Evolutionary conservation across 2,113 vertebrate species (phyloP).

Genomic region (Ophthalmolycus amberensis): DNA sequence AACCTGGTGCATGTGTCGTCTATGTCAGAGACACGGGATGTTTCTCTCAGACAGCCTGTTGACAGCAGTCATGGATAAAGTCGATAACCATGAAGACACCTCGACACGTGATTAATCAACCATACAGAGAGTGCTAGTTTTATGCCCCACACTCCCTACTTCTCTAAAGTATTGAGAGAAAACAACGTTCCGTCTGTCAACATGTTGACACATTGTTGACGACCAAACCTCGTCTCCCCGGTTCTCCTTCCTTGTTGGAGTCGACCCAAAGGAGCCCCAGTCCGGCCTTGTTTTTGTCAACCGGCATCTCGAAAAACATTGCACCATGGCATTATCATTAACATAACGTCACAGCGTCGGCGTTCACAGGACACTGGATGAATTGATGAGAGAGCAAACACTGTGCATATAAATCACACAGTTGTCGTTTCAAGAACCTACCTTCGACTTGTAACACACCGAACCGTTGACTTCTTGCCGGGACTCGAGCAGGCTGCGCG

Average conservation of each 20-base stretch:
- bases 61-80: neutral
- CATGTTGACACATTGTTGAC: neutral
- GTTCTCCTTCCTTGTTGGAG: conserved; percentile 38
- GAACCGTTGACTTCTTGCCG: conserved; percentile 39
- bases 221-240: neutral
- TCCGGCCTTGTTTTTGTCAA: conserved; percentile 71
- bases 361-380: neutral
- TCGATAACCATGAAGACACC: neutral
- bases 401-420: too few species aligned
- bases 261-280: conserved; percentile 57
- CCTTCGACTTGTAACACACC: conserved; percentile 42
- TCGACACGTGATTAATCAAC: neutral
- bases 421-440: conserved; percentile 52
- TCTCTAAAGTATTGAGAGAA: neutral
- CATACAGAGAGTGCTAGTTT: neutral
- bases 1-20: neutral
- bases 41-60: neutral
- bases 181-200: neutral
- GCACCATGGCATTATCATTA: conserved; percentile 26
- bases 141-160: neutral
- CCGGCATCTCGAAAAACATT: conserved; percentile 50
- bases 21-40: neutral
- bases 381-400: neutral
- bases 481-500: conserved; percentile 31
- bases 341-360: neutral